Conservation (phyloP, 1,140 invertebrate species). For the Scylla paramamosain region DNA sequence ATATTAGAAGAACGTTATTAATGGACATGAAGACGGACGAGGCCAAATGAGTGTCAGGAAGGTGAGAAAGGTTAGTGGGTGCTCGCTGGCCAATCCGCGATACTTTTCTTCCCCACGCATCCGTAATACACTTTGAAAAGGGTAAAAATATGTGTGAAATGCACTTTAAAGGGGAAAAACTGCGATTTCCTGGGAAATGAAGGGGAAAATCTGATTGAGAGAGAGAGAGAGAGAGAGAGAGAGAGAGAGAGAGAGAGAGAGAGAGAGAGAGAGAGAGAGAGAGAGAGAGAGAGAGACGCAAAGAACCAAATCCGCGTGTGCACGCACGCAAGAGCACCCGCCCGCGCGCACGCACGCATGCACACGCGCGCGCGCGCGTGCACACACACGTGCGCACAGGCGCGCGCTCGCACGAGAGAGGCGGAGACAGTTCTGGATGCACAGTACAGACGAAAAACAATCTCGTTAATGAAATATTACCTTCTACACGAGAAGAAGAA, state of each 20-base stretch:
- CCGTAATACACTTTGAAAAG: no score
- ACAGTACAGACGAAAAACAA: not conserved
- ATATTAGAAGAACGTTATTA: slow-evolving; percentile 6
- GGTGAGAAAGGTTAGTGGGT: not conserved
- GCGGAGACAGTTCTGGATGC: no score
- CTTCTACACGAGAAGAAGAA: not conserved
- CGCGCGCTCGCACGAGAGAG: no score
- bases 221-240: no score
- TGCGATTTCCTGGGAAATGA: no score
- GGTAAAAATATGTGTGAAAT: no score
- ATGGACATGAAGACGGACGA: slow-evolving; percentile 20
- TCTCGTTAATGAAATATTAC: not conserved
- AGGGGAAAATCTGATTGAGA: no score
- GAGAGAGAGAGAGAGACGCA: no score
- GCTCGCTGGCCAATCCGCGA: not conserved
- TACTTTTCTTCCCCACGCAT: no score
- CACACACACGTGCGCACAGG: not conserved
- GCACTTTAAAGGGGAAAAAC: no score
- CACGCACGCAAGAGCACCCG: not conserved
- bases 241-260: no score
- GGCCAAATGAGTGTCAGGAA: not conserved
- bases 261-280: no score
- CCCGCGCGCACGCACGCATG: not conserved
- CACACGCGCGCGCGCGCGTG: not conserved
- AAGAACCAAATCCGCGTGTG: not conserved